Evolutionary conservation across 1,140 invertebrate genomes (phyloP).

Genomic region (Lordiphosa clarofinis): DNA sequence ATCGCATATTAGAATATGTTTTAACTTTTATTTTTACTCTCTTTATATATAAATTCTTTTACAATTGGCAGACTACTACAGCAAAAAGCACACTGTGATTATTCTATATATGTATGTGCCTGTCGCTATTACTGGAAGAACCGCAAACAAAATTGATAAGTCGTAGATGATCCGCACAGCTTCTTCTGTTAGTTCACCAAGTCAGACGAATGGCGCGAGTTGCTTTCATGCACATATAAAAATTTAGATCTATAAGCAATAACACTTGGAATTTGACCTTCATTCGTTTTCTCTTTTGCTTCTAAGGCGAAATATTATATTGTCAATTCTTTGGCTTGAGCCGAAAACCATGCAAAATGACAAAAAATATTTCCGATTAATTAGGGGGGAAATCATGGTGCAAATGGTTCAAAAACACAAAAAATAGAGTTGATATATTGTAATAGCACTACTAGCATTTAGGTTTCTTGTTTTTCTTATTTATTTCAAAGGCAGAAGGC

Average conservation of each 20-base stretch:
- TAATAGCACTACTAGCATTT: slow-evolving; percentile 30
- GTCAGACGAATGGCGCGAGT: slow-evolving; percentile 39
- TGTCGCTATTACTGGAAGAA: slow-evolving; percentile 44
- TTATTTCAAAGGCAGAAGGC: slow-evolving; percentile 64
- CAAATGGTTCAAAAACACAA: slow-evolving; percentile 2
- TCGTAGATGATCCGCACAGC: slow-evolving; percentile 38
- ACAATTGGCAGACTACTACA: slow-evolving; percentile 75
- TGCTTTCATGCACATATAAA: slow-evolving; percentile 60
- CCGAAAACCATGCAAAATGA: slow-evolving; percentile 79
- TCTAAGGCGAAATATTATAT: slow-evolving; percentile 79
- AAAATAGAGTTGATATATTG: slow-evolving; percentile 11
- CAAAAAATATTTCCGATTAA: slow-evolving; percentile 74
- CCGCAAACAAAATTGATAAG: slow-evolving; percentile 55
- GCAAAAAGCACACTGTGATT: slow-evolving; percentile 68
- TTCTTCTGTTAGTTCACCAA: slow-evolving; percentile 41
- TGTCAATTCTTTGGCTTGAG: slow-evolving; percentile 79
- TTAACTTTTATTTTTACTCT: slow-evolving; percentile 28
- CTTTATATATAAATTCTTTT: slow-evolving; percentile 72
- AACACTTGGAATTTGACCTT: slow-evolving; percentile 75
- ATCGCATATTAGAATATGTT: slow-evolving; percentile 55
- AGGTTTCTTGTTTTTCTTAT: slow-evolving; percentile 24
- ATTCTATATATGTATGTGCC: slow-evolving; percentile 21
- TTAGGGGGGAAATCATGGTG: slow-evolving; percentile 7
- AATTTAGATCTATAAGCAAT: slow-evolving; percentile 78
- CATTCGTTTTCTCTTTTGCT: slow-evolving; percentile 68